Conservation (phyloP, 2,797 vertebrate species). For the Denticeps clupeoides region DNA sequence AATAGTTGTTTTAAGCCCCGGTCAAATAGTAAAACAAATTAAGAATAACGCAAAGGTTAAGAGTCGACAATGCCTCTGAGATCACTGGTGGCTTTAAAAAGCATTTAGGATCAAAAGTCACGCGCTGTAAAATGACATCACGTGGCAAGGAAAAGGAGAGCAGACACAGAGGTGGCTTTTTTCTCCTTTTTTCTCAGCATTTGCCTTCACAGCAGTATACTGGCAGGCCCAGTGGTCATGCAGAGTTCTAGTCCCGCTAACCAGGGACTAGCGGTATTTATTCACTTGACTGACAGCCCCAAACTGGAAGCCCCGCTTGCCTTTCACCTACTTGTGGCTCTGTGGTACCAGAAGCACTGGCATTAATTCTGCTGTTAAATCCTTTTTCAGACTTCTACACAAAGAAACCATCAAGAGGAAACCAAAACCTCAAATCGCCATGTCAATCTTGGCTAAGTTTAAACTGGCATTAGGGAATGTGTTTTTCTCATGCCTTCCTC, state of each 20-base stretch:
- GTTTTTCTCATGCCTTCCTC: constrained; percentile 42
- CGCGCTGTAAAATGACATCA: constrained; percentile 42
- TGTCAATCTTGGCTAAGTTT: constrained; percentile 48
- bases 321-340: constrained; percentile 51
- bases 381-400: constrained; percentile 26
- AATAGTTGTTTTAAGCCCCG: constrained; percentile 36
- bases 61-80: constrained; percentile 41
- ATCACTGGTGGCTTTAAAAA: constrained; percentile 38
- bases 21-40: constrained; percentile 37
- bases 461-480: constrained; percentile 45
- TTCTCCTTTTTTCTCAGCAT: constrained; percentile 9
- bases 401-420: constrained; percentile 45
- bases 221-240: constrained; percentile 30
- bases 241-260: constrained; percentile 34
- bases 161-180: constrained; percentile 1
- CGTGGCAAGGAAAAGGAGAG: background rate
- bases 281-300: constrained; percentile 41
- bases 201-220: constrained; percentile 33
- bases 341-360: constrained; percentile 38
- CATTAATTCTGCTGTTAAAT: constrained; percentile 45
- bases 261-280: constrained; percentile 32
- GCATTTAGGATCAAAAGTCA: constrained; percentile 35
- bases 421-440: constrained; percentile 56
- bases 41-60: constrained; percentile 38
- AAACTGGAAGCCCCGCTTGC: constrained; percentile 35